Evolutionary conservation across 1,140 invertebrate genomes (phyloP).

Genomic region (Galendromus occidentalis): DNA sequence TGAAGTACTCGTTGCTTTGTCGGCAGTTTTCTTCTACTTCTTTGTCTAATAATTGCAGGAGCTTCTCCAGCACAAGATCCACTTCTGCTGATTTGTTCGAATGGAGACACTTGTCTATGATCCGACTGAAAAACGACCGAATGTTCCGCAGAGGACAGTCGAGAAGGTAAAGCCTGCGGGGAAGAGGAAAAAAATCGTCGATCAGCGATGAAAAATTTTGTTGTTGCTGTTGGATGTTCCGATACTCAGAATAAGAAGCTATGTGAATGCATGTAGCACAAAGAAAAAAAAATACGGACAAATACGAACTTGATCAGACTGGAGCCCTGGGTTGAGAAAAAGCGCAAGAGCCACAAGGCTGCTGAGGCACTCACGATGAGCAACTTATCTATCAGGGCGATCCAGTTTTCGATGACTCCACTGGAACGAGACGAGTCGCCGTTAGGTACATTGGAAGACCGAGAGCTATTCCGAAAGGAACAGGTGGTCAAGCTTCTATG

Average conservation of each 20-base stretch:
- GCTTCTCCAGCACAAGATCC: conserved; percentile 25
- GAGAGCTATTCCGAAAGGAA: background rate
- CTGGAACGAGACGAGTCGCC: conserved; percentile 19
- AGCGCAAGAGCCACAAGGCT: conserved; percentile 29
- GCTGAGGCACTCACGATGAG: conserved; percentile 25
- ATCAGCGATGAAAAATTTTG: too few species aligned
- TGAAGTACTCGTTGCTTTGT: conserved; percentile 31
- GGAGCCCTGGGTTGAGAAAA: conserved; percentile 26
- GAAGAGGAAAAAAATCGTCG: conserved; percentile 1
- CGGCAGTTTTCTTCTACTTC: conserved; percentile 32
- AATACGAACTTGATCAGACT: conserved; percentile 28
- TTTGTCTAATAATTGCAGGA: conserved; percentile 28
- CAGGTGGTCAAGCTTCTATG: too few species aligned
- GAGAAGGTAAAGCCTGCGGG: conserved; percentile 4
- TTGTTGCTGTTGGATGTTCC: too few species aligned
- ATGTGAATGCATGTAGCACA: too few species aligned
- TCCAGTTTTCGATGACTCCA: conserved; percentile 28
- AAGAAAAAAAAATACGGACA: too few species aligned
- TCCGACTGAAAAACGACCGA: background rate
- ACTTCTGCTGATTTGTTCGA: conserved; percentile 14
- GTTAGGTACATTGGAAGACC: background rate
- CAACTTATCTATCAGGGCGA: conserved; percentile 26
- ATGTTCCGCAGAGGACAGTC: conserved; percentile 10
- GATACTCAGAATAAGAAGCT: too few species aligned
- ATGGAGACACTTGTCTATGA: conserved; percentile 4